Conservation (phyloP, 2,888 invertebrate species). For the Tanytarsus gracilentus region DNA sequence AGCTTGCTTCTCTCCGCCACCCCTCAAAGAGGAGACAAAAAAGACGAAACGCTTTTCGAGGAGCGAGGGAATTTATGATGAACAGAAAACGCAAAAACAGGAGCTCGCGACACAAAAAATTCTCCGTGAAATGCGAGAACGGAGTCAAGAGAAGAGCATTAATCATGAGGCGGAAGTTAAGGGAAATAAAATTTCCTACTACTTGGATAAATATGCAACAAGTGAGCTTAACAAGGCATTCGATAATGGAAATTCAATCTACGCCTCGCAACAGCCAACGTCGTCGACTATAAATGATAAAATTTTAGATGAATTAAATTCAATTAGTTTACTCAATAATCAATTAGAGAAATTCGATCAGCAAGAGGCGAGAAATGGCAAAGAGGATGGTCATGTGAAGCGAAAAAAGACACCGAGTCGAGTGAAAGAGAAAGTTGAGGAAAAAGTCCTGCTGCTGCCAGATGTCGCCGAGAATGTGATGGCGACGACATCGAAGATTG, state of each 20-base stretch:
- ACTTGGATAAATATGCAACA: conserved; percentile 36
- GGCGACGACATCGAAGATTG: conserved; percentile 47
- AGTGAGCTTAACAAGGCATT: conserved; percentile 21
- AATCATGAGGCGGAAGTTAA: conserved; percentile 34
- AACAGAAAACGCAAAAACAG: conserved; percentile 29
- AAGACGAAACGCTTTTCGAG: conserved; percentile 56
- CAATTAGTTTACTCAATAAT: conserved; percentile 27
- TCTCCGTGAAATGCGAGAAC: conserved; percentile 57
- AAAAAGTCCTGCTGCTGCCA: too few species aligned
- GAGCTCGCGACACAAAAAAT: conserved; percentile 61
- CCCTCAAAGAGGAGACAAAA: conserved; percentile 35
- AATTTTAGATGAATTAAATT: conserved; percentile 33
- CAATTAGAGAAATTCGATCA: conserved; percentile 32
- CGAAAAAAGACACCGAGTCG: conserved; percentile 22
- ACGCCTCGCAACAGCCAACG: neutral
- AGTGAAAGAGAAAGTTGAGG: too few species aligned
- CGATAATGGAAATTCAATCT: conserved; percentile 13
- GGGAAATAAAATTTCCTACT: conserved; percentile 34
- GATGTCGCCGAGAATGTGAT: too few species aligned
- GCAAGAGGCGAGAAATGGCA: conserved; percentile 8
- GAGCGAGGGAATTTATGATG: conserved; percentile 49
- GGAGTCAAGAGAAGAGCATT: conserved; percentile 44
- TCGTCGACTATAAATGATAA: conserved; percentile 30
- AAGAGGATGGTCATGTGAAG: conserved; percentile 5
- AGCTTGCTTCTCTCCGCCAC: conserved; percentile 32